Percentiles rank a stretch among this genome's conserved stretches.
phyloP scores from a whole-genome alignment of 2,113 vertebrate genomes.

The Arizona elegans region DNA sequence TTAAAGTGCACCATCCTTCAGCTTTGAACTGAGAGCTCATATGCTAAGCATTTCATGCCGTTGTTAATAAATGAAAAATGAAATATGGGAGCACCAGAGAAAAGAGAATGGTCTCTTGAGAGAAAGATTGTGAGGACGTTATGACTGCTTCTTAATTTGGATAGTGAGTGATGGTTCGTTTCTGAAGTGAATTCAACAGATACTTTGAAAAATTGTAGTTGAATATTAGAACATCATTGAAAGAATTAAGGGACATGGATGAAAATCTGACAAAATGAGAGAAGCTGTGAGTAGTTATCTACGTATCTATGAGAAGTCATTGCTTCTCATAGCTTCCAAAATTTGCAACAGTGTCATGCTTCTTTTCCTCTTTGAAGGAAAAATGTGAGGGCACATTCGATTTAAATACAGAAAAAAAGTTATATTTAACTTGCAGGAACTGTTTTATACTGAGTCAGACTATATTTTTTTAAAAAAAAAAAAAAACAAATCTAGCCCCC shows the following conservation, averaged over 20 bases:
- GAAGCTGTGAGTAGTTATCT: accelerated
- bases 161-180: constrained; percentile 56
- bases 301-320: accelerated
- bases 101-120: constrained; percentile 52
- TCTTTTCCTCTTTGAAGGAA: not conserved
- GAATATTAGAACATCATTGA: constrained; percentile 20
- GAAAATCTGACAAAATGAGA: not conserved
- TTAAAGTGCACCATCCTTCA: constrained; percentile 59
- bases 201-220: constrained; percentile 37
- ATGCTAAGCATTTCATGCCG: constrained; percentile 56
- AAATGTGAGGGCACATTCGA: not conserved
- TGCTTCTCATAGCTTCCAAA: not conserved
- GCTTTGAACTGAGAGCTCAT: constrained; percentile 54
- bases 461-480: not conserved
- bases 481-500: not conserved
- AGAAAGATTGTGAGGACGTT: constrained; percentile 56
- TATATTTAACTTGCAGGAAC: not conserved
- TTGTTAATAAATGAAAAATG: constrained; percentile 58
- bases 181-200: constrained; percentile 41
- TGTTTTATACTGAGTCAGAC: not conserved
- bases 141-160: constrained; percentile 54
- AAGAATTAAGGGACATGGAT: constrained; percentile 21
- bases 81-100: constrained; percentile 48
- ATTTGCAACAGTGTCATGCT: not conserved
- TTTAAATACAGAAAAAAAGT: not conserved